Evolutionary conservation across 2,888 invertebrate genomes (phyloP).

Genomic region (Eupithecia vulgata): DNA sequence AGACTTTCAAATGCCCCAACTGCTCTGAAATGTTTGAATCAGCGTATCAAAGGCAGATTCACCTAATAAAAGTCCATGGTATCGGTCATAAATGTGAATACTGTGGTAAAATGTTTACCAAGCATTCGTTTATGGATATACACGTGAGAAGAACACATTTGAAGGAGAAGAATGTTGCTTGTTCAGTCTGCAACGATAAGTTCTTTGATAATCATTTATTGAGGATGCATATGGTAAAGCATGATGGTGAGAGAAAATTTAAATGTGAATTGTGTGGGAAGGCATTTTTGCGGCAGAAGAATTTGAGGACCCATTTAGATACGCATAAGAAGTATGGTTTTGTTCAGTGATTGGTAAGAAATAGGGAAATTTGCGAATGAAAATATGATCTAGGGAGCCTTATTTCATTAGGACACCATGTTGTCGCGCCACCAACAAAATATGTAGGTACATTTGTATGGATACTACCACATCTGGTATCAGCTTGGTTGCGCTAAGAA

Average conservation of each 20-base stretch:
- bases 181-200: conserved; percentile 71
- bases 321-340: conserved; percentile 78
- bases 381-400: neutral
- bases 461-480: too few species aligned
- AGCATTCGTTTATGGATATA: conserved; percentile 77
- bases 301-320: conserved; percentile 83
- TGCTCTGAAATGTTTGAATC: conserved; percentile 79
- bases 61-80: conserved; percentile 78
- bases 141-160: conserved; percentile 75
- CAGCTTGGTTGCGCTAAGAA: too few species aligned
- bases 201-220: conserved; percentile 75
- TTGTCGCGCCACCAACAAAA: too few species aligned
- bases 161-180: conserved; percentile 74
- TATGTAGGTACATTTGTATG: too few species aligned
- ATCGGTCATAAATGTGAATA: conserved; percentile 73
- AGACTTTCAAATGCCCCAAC: conserved; percentile 71
- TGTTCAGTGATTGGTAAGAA: conserved; percentile 40
- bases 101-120: conserved; percentile 75
- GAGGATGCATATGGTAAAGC: conserved; percentile 80
- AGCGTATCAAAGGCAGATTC: conserved; percentile 80
- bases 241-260: conserved; percentile 81
- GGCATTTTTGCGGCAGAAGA: conserved; percentile 83
- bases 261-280: conserved; percentile 84
- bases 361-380: neutral
- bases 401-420: too few species aligned